Conservation (phyloP, 2,113 vertebrate genomes). For the Epinephelus lanceolatus region DNA sequence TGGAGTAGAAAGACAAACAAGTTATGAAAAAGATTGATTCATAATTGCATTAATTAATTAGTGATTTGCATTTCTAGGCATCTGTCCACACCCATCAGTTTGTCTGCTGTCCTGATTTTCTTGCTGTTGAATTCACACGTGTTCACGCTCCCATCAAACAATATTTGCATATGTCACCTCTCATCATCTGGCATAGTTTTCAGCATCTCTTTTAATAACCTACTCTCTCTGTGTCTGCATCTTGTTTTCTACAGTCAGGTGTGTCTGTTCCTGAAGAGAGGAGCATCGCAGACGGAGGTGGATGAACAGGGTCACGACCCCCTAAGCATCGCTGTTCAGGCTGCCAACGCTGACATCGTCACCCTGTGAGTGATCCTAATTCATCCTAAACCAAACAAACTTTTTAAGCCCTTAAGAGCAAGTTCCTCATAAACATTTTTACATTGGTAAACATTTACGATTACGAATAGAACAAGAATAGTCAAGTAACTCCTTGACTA, state of each 20-base stretch:
- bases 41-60: neutral
- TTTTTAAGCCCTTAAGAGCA: neutral
- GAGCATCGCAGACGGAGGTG: slow-evolving; percentile 94
- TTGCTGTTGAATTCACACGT: neutral
- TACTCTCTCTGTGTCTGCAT: neutral
- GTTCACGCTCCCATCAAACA: neutral
- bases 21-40: neutral
- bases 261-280: slow-evolving; percentile 97
- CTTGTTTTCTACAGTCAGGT: slow-evolving; percentile 88
- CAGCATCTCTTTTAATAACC: neutral
- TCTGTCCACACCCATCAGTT: neutral
- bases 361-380: slow-evolving; percentile 88
- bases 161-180: neutral
- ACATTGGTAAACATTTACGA: no score
- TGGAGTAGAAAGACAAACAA: neutral
- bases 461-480: no score
- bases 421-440: neutral
- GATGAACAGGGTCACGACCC: slow-evolving; percentile 96
- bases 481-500: neutral
- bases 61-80: neutral
- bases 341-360: slow-evolving; percentile 98
- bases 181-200: neutral
- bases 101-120: neutral
- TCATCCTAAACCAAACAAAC: neutral
- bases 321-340: slow-evolving; percentile 94